Percentiles rank a stretch among this genome's conserved stretches.
These are phyloP conservation scores for Metaphire vulgaris DNA, from an alignment of 1,140 invertebrate species.

Conservation along the genomic window DNA sequence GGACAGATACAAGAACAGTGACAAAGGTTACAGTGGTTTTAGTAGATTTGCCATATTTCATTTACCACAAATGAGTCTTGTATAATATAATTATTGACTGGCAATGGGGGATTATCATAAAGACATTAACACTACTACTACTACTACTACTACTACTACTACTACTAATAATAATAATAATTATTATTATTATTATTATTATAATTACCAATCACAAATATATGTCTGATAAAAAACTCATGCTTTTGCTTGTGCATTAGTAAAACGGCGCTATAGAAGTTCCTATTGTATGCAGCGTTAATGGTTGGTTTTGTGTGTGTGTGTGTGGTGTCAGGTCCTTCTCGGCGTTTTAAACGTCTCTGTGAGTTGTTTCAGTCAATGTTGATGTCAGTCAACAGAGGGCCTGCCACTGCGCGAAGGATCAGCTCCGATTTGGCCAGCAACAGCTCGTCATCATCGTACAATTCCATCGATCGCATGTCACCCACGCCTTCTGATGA, in stretches of 20 bases:
- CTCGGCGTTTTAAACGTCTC: slow-evolving; percentile 84
- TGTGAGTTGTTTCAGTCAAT: slow-evolving; percentile 83
- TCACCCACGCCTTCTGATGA: background rate
- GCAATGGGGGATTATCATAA: too few species aligned
- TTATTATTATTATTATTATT: slow-evolving; percentile 7
- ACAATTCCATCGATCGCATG: slow-evolving; percentile 27
- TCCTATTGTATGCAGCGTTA: slow-evolving; percentile 8
- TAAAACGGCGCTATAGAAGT: too few species aligned
- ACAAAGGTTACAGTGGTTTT: too few species aligned
- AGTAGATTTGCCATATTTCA: too few species aligned
- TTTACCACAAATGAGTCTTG: too few species aligned
- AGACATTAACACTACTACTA: too few species aligned
- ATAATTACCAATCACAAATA: background rate
- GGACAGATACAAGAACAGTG: too few species aligned
- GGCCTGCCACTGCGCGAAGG: slow-evolving; percentile 11
- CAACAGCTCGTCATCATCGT: slow-evolving; percentile 30
- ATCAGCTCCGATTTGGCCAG: slow-evolving; percentile 25
- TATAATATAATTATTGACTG: too few species aligned
- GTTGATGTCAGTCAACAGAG: slow-evolving; percentile 34
- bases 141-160: too few species aligned
- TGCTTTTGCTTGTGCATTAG: background rate
- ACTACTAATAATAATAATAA: too few species aligned
- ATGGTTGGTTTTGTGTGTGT: too few species aligned
- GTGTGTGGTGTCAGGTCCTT: slow-evolving; percentile 67
- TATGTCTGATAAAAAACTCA: background rate